Evolutionary conservation across 2,797 vertebrate species (phyloP), one percentile per base, ranked within the genome.

Genomic region (Varecia variegata): DNA sequence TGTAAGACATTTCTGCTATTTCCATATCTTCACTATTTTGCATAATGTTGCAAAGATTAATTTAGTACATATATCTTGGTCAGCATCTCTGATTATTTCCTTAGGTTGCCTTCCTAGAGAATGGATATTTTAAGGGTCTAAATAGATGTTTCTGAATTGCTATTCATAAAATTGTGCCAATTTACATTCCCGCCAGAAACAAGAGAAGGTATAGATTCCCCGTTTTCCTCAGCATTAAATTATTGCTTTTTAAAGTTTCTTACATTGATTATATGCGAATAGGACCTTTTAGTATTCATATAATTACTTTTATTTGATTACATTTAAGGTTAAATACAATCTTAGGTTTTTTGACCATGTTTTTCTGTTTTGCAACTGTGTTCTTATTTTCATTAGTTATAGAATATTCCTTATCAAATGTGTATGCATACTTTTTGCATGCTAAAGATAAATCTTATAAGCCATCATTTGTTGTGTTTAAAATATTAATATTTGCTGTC

Each of bases 171-270:
- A 35, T 45, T 68, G n/a, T 38, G 60, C 58, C 73, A 92, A 47
- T 80, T 80, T 80, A 56, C 25, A 40, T 74, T n/a, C 30, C 40
- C 8, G 35, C 15, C 74, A 62, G 77, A 83, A 92, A 70, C 45
- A 43, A 81, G 21, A 81, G 47, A 82, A 87, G 58, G 67, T 43
- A 68, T 23, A 35, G 43, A 81, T 76, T 60, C 23, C 81, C 32
- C 25, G 45, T 94, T 85, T 79, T 94, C 71, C 50, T 94, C 40
- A 74, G 67, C 56, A 86, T 76, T 60, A 89, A 89, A 88, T 85
- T 67, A 80, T 32, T 38, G 67, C 54, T 81, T 92, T 30, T 60
- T 20, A 73, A 89, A 80, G 21, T 60, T 65, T 67, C 60, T 81
- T 38, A 60, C 67, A 89, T n/a, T 67, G 73, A 67, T 86, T 80